phyloP scores from a whole-genome alignment of 2,113 vertebrate genomes.

The Paradoxurus hermaphroditus region DNA sequence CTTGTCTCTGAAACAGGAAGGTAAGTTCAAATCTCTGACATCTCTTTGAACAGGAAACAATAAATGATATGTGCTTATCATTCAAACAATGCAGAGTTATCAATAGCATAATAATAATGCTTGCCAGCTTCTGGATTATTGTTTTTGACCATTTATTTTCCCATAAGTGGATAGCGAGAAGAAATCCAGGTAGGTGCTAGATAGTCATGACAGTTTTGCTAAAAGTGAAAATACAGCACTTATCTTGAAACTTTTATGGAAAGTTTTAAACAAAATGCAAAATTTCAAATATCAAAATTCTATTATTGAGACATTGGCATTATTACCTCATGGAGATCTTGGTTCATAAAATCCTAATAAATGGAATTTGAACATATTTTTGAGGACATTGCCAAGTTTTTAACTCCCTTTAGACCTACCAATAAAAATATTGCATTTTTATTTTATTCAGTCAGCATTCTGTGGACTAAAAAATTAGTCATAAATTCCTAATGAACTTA shows the following conservation, averaged over 20 bases:
- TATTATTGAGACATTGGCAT: background rate
- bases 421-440: background rate
- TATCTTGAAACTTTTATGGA: background rate
- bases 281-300: background rate
- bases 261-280: background rate
- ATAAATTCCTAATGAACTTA: background rate
- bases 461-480: background rate
- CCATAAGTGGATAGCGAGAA: background rate
- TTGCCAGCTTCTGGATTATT: background rate
- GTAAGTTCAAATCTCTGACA: background rate
- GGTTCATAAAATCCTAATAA: background rate
- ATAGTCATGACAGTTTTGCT: background rate
- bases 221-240: background rate
- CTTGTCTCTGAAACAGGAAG: conserved; percentile 12
- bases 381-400: background rate
- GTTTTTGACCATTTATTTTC: background rate
- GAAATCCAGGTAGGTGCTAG: background rate
- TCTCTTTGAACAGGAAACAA: background rate
- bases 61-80: background rate
- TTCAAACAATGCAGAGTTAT: background rate
- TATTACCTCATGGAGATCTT: background rate
- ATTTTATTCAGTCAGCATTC: background rate
- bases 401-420: background rate
- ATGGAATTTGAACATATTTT: background rate
- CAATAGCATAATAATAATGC: background rate